Evolutionary conservation across 2,888 invertebrate genomes (phyloP).

Genomic region (Aporophyla nigra): DNA sequence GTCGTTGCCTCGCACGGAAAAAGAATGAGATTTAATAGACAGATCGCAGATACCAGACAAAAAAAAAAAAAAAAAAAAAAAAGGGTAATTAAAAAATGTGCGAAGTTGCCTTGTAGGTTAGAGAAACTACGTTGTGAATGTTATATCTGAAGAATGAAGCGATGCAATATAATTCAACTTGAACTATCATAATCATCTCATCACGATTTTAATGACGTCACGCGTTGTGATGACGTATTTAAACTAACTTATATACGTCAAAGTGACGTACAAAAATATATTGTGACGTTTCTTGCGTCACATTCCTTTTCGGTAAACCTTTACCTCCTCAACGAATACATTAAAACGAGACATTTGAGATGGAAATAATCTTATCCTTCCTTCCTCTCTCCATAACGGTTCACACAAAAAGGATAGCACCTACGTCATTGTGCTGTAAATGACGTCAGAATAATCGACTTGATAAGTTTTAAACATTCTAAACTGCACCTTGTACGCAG

Average conservation of each 20-base stretch:
- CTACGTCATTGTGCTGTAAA: constrained; percentile 19
- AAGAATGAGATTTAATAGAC: too few relatives aligned
- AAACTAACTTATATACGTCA: not conserved
- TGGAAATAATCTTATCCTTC: not conserved
- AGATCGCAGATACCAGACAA: too few relatives aligned
- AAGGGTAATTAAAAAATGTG: too few relatives aligned
- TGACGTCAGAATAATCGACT: constrained; percentile 14
- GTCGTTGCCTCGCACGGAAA: too few relatives aligned
- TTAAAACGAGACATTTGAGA: not conserved
- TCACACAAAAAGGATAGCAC: not conserved
- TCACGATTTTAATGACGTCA: not conserved
- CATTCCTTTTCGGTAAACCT: not conserved
- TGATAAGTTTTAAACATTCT: constrained; percentile 9
- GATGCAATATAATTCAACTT: too few relatives aligned
- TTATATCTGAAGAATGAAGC: too few relatives aligned
- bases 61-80: too few relatives aligned
- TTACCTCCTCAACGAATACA: constrained; percentile 11
- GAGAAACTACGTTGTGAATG: too few relatives aligned
- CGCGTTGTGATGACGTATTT: not conserved
- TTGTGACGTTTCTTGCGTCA: not conserved
- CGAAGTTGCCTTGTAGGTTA: too few relatives aligned
- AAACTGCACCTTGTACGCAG: not conserved
- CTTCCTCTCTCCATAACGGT: not conserved
- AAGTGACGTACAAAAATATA: not conserved
- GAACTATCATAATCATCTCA: not conserved